Conservation (phyloP, 2,797 vertebrate genomes). For the Phylloscopus collybita region DNA sequence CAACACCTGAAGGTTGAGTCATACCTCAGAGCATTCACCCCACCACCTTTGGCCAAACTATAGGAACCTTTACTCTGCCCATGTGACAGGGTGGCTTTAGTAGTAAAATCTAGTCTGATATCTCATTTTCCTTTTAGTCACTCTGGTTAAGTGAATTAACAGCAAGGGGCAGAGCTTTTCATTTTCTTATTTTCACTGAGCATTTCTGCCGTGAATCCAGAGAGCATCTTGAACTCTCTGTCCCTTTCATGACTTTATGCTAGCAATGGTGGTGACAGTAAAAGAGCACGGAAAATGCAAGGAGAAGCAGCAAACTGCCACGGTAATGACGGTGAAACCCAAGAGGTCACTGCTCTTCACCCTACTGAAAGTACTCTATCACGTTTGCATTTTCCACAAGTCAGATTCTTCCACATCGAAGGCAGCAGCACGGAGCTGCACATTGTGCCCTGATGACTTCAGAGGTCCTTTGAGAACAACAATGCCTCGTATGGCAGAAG, state of each 20-base stretch:
- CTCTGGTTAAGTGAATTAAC: background rate
- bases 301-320: background rate
- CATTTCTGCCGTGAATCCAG: background rate
- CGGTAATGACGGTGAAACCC: background rate
- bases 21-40: background rate
- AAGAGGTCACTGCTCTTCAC: background rate
- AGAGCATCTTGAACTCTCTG: background rate
- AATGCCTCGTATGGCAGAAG: background rate
- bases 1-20: background rate
- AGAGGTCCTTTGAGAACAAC: background rate
- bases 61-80: background rate
- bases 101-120: background rate
- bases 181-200: background rate
- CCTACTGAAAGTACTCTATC: background rate
- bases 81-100: background rate
- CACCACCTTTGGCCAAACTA: background rate
- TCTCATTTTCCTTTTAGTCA: background rate
- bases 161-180: background rate
- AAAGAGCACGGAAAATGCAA: background rate
- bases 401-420: background rate
- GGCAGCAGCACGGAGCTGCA: background rate
- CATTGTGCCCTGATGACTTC: rapidly evolving
- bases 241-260: background rate
- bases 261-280: background rate
- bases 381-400: background rate